Conservation (phyloP, 2,888 invertebrate genomes). For the Ephialtes manifestator region DNA sequence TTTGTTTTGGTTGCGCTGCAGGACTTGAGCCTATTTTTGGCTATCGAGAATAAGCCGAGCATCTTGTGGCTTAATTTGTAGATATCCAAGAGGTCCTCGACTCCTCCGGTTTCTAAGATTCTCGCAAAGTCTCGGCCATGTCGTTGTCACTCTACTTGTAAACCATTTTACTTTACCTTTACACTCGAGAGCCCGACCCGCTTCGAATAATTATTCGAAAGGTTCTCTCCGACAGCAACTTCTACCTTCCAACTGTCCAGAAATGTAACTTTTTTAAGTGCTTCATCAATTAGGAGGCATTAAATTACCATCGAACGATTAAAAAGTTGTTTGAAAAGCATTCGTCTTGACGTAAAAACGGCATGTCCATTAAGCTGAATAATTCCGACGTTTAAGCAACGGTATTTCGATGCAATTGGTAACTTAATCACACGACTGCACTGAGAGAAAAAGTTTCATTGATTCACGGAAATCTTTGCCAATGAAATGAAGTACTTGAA, state of each 20-base stretch:
- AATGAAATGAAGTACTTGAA: too few relatives aligned
- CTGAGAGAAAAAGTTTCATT: too few relatives aligned
- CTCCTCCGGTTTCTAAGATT: neutral
- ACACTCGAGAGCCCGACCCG: neutral
- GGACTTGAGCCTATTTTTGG: neutral
- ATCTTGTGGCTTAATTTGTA: neutral
- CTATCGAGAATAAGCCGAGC: neutral
- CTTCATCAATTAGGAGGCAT: constrained; percentile 39
- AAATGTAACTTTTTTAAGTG: constrained; percentile 27
- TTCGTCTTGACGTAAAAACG: neutral
- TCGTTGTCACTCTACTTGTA: constrained; percentile 30
- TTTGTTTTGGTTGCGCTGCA: too few relatives aligned
- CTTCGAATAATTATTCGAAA: constrained; percentile 44
- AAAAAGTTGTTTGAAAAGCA: neutral
- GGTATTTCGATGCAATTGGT: neutral
- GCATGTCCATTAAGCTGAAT: neutral
- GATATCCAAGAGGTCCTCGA: neutral
- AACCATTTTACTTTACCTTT: constrained; percentile 27
- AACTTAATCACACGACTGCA: constrained; percentile 21
- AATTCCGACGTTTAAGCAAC: neutral
- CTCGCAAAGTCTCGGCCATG: constrained; percentile 5
- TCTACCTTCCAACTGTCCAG: neutral
- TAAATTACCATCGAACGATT: constrained; percentile 37
- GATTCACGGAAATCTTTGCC: too few relatives aligned
- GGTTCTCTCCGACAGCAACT: constrained; percentile 24